These are phyloP conservation scores for Gila robusta DNA, from an alignment of 2,797 vertebrate species.

Conservation along the genomic window DNA sequence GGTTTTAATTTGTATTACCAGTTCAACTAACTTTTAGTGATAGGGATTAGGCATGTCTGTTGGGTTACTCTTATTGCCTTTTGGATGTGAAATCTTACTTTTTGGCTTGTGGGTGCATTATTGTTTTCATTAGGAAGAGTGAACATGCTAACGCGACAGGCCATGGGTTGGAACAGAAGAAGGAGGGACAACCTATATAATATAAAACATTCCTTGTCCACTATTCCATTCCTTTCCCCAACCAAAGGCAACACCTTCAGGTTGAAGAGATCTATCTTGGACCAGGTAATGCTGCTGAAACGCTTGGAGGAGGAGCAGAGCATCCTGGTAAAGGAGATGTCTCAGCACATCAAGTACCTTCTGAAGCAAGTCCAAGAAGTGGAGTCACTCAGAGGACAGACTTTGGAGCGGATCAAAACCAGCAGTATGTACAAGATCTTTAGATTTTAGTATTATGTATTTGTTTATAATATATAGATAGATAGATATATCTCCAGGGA, in stretches of 20 bases:
- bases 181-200: background rate
- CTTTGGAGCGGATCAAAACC: constrained; percentile 1
- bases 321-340: constrained; percentile 29
- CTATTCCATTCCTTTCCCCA: constrained; percentile 30
- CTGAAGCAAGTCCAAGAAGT: constrained; percentile 13
- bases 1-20: background rate
- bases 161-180: constrained; percentile 27
- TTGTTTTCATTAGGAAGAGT: constrained; percentile 18
- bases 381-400: constrained; percentile 14
- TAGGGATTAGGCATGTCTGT: constrained; percentile 8
- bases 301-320: constrained; percentile 1
- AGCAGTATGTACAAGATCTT: constrained; percentile 19
- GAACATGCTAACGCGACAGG: constrained; percentile 2
- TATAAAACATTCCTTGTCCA: constrained; percentile 19
- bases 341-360: constrained; percentile 12
- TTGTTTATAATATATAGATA: background rate
- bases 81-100: background rate
- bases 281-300: constrained; percentile 10
- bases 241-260: constrained; percentile 40
- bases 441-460: background rate
- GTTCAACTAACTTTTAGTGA: constrained; percentile 11
- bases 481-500: background rate
- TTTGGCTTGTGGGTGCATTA: background rate
- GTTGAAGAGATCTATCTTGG: constrained; percentile 33
- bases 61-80: constrained; percentile 6